Evolutionary conservation across 1,140 invertebrate species (phyloP), one percentile per base, ranked within the genome.

Genomic region (Lordiphosa mommai): DNA sequence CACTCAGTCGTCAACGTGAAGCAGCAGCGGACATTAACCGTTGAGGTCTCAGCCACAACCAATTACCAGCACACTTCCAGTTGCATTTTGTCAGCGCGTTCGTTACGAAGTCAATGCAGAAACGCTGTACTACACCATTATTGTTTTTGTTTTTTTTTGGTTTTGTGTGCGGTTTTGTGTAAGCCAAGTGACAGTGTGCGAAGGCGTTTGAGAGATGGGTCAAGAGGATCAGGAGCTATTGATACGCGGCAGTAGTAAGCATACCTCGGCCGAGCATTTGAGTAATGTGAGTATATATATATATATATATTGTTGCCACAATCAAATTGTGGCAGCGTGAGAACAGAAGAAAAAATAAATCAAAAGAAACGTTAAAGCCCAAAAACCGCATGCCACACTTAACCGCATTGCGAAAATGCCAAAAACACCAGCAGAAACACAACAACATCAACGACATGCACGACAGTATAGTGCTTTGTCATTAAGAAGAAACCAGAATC

Each of bases 141-240:
- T n/a, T 34, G 12, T 47, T 30, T 41, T 32, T 12, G 20, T 10
- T 32, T 34, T 41, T 48, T 63, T 48, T 17, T 33, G 9, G 33
- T 17, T 32, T 32, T 52, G 53, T 56, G 48, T 50, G 47, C 40
- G 29, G 36, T 29, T 16, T n/a, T 30, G 50, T 33, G 17, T 30
- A 30, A 32, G 8, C 7, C 8, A n/a, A 32, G n/a, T 33, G 33
- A 48, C 20, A 48, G 14, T n/a, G 10, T 37, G 8, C 10, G 10
- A n/a, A 14, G 27, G 27, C 3, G n/a, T 44, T 13, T 3, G 4
- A n/a, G 3, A 29, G 6, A 87, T 87, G 85, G 85, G 85, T 41
- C 85, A 87, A 64, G 85, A 87, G 80, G 85, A 87, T 87, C 85
- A 87, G 61, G 85, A 87, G 58, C 40, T 87, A 40, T 41, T 87